These are phyloP conservation scores for Ariolimax columbianus DNA, from an alignment of 2,888 invertebrate genomes.

Conservation along the genomic window DNA sequence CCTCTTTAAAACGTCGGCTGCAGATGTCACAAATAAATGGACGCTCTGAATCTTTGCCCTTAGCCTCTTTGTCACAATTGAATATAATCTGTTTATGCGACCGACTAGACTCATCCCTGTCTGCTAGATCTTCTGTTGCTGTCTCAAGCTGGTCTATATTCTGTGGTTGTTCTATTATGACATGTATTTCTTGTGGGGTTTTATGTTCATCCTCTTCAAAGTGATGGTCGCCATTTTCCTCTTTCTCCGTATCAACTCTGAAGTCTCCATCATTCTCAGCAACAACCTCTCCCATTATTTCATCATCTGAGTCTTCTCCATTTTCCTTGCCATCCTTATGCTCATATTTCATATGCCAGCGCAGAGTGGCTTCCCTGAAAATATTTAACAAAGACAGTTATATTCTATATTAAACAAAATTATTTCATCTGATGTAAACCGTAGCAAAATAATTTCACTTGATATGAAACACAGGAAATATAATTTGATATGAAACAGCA, in stretches of 20 bases:
- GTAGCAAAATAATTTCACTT: too few relatives aligned
- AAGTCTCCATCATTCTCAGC: slow-evolving; percentile 59
- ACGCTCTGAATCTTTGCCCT: slow-evolving; percentile 50
- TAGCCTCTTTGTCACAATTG: background rate
- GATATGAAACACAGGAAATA: too few relatives aligned
- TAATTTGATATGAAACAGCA: too few relatives aligned
- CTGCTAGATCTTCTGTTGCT: slow-evolving; percentile 14
- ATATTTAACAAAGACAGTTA: background rate
- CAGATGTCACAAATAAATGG: slow-evolving; percentile 66
- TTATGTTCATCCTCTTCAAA: slow-evolving; percentile 1
- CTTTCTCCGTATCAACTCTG: slow-evolving; percentile 31
- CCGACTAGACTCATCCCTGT: background rate
- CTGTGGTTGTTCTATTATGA: slow-evolving; percentile 35
- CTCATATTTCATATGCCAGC: slow-evolving; percentile 71
- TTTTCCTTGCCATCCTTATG: slow-evolving; percentile 62
- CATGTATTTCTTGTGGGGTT: slow-evolving; percentile 36
- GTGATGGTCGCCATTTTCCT: slow-evolving; percentile 17
- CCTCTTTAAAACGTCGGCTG: slow-evolving; percentile 71
- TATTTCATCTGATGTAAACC: background rate
- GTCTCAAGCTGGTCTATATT: background rate
- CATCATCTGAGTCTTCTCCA: slow-evolving; percentile 58
- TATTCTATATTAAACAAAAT: background rate
- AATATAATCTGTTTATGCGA: background rate
- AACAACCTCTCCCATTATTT: slow-evolving; percentile 52
- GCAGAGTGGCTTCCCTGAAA: slow-evolving; percentile 71